Evolutionary conservation across 2,113 vertebrate species (phyloP), one percentile per base, ranked within the genome.

Genomic region (Brienomyrus brachyistius): DNA sequence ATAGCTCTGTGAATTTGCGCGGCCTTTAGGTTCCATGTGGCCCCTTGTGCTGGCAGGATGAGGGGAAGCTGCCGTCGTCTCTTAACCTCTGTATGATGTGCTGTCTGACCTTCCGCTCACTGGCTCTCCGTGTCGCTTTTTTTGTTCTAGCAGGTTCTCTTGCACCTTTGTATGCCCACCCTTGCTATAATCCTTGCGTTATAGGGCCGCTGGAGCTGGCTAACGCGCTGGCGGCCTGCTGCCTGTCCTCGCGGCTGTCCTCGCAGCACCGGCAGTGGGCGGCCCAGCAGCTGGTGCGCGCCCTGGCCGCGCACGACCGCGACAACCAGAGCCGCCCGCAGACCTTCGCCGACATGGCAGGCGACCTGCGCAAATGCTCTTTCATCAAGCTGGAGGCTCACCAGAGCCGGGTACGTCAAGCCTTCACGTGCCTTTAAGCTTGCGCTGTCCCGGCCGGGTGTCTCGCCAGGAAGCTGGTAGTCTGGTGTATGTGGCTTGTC

Each of bases 211-310:
- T 99, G 97, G 98, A 99, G 95, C 96, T 99, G 96, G 98, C 98
- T 92, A 99, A 99, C 11, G 98, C 98, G 66, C 96, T 99, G 94
- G 98, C 98, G 85, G 98, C 98, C 52, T 99, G 98, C 96, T 99
- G 98, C 96, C 97, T 99, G 74, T 99, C 98, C 4, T 98, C 98
- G 3, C 95, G 98, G 91, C 97, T 99, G 5, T 99, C 98, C 15
- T 99, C 98, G 0, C 98, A 99, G 93, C 98, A 99, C 91, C 97
- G 98, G 8, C 98, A 99, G 94, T 99, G 98, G 98, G 98, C 98
- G 3, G 97, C 98, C 8, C 98, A 99, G 94, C 98, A 99, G 93
- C 96, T 99, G 17, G 98, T 99, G 31, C 96, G 97, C 86, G 97
- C 98, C 4, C 96, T 99, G 40, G 98, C 98, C 0, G 98, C 98